Percentiles rank a stretch among this genome's conserved stretches.
phyloP scores from a whole-genome alignment of 2,888 invertebrate species.

The Melanostoma mellinum region DNA sequence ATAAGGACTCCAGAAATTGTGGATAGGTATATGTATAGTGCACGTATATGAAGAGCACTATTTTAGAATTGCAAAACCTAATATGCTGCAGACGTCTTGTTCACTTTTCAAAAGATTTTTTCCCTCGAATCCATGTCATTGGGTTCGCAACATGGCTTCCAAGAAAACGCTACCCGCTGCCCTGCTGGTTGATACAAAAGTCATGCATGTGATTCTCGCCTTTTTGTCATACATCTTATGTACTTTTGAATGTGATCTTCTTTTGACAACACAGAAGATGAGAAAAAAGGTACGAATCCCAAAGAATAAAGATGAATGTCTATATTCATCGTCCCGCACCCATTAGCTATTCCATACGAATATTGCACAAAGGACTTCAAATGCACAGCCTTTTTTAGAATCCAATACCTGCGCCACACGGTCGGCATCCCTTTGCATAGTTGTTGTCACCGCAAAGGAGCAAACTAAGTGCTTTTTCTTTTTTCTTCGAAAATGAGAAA shows the following conservation, averaged over 20 bases:
- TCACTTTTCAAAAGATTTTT: constrained; percentile 32
- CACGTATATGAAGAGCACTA: not conserved
- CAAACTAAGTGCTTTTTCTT: constrained; percentile 67
- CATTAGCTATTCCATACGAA: constrained; percentile 69
- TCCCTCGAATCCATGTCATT: constrained; percentile 9
- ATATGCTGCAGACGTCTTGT: constrained; percentile 37
- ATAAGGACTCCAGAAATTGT: too few species aligned
- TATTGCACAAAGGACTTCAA: constrained; percentile 69
- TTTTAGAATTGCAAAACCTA: constrained; percentile 45
- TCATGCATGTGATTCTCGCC: constrained; percentile 39
- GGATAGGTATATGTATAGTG: too few species aligned
- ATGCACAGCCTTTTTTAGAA: constrained; percentile 71
- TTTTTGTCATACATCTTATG: constrained; percentile 26
- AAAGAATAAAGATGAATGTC: constrained; percentile 69
- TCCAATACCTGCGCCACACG: constrained; percentile 66
- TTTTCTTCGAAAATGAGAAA: constrained; percentile 61
- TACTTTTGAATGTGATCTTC: constrained; percentile 51
- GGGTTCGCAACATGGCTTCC: constrained; percentile 39
- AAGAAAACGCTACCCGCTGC: constrained; percentile 23
- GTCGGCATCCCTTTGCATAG: constrained; percentile 68
- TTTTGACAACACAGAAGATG: constrained; percentile 21
- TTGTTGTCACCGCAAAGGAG: constrained; percentile 69
- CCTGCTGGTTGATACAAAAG: constrained; percentile 15
- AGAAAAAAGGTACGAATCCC: constrained; percentile 45
- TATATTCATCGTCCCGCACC: constrained; percentile 52